phyloP scores from a whole-genome alignment of 1,140 invertebrate genomes.

The Trichonephila inaurata region DNA sequence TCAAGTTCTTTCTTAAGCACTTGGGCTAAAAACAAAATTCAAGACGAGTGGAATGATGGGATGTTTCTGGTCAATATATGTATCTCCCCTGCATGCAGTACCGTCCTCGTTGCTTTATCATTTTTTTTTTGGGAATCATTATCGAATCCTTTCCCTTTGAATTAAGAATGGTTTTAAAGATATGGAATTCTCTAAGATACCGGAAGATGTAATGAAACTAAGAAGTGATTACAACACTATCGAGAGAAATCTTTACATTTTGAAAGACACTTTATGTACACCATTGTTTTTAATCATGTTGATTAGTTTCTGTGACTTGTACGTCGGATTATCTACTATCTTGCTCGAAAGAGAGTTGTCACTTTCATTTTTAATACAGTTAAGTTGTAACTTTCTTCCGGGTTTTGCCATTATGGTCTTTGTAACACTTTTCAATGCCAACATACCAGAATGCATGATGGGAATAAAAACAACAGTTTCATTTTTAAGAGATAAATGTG shows the following conservation, averaged over 20 bases:
- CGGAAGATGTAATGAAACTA: neutral
- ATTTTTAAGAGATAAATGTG: neutral
- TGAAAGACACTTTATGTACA: neutral
- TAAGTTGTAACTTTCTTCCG: neutral
- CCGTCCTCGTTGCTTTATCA: neutral
- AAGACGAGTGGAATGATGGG: neutral
- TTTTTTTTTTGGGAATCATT: neutral
- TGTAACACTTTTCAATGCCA: neutral
- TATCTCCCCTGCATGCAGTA: neutral
- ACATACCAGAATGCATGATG: neutral
- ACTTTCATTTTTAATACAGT: neutral
- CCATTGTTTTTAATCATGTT: neutral
- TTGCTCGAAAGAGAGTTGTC: neutral
- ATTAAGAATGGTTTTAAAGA: neutral
- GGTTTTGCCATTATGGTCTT: neutral
- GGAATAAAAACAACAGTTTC: neutral
- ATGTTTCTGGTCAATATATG: neutral
- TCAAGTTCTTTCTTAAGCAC: no score
- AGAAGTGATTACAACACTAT: neutral
- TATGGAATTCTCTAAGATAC: neutral
- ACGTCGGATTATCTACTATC: neutral
- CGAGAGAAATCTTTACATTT: neutral
- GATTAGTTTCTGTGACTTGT: neutral
- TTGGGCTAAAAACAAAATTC: neutral
- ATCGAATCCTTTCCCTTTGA: neutral